Evolutionary conservation across 2,888 invertebrate species (phyloP).

Genomic region (Smittia sp.): DNA sequence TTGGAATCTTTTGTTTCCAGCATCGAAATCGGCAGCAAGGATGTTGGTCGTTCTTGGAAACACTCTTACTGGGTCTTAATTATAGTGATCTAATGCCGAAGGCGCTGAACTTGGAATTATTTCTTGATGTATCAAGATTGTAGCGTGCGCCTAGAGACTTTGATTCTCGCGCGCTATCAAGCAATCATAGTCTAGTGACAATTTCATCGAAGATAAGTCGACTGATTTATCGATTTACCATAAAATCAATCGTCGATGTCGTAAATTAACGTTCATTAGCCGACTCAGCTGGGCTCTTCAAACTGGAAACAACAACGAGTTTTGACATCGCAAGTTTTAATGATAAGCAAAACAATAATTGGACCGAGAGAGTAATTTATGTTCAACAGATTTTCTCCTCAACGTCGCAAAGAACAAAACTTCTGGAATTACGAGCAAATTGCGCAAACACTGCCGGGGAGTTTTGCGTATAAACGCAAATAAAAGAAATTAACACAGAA

Average conservation of each 20-base stretch:
- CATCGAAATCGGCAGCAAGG: neutral
- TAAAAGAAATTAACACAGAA: constrained; percentile 19
- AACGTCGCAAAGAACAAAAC: neutral
- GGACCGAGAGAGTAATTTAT: neutral
- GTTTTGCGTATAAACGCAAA: neutral
- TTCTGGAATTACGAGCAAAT: constrained; percentile 37
- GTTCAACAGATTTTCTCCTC: neutral
- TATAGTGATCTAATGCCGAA: neutral
- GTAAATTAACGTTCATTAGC: too few relatives aligned
- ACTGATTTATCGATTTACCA: too few relatives aligned
- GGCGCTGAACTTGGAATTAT: neutral
- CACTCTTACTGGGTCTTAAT: neutral
- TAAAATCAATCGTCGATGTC: too few relatives aligned
- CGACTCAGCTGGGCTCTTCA: too few relatives aligned
- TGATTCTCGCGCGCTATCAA: too few relatives aligned
- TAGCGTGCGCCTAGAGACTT: too few relatives aligned
- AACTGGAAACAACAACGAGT: too few relatives aligned
- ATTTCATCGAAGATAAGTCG: too few relatives aligned
- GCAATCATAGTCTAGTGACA: too few relatives aligned
- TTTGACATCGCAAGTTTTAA: neutral
- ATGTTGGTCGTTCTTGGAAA: neutral
- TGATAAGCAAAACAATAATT: neutral
- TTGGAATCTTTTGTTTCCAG: neutral
- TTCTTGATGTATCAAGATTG: too few relatives aligned
- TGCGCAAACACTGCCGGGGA: neutral